Evolutionary conservation across 1,140 invertebrate species (phyloP), one percentile per base, ranked within the genome.

Genomic region (Helicoverpa armigera): DNA sequence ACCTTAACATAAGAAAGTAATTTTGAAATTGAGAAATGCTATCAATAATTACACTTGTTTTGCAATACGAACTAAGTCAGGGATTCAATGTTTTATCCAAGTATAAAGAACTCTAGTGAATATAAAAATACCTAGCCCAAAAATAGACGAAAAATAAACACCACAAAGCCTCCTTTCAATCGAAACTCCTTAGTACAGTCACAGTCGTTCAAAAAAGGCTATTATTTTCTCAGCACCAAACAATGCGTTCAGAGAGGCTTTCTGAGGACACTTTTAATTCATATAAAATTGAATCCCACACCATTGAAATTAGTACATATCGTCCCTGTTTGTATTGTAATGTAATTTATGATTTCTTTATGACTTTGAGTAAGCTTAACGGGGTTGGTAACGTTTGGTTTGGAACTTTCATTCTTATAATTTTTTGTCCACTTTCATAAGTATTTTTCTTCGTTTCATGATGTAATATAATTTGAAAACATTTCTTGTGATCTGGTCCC

Each of bases 291-390:
- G 84, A 85, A 85, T 80, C 84, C 73, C 78, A 85, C 70, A 75
- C 82, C 81, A 86, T 86, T 84, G 80, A 86, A 86, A 86, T 86
- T 84, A 86, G 82, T 82, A 73, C 79, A 69, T 85, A 81, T 74
- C 75, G 78, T 79, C 5, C 74, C 31, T 80, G 76, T 77, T 75
- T 77, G 80, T 82, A 81, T 80, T 79, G 81, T 81, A 13, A 58
- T 81, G 63, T 84, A 74, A 86, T 80, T 84, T 84, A 84, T 84
- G 81, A 83, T 81, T 80, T 80, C 81, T 76, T 86, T 83, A 82
- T 83, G 84, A 82, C 61, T 58, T 61, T 56, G 51, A 70, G 76
- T 56, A 43, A 79, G 43, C 63, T 23, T 18, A 2, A 2, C 2
- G 63, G 5, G 53, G 56, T 80, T 43, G 35, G 1, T 16, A 80